phyloP scores from a whole-genome alignment of 2,113 vertebrate genomes.

The Cyanoderma ruficeps region DNA sequence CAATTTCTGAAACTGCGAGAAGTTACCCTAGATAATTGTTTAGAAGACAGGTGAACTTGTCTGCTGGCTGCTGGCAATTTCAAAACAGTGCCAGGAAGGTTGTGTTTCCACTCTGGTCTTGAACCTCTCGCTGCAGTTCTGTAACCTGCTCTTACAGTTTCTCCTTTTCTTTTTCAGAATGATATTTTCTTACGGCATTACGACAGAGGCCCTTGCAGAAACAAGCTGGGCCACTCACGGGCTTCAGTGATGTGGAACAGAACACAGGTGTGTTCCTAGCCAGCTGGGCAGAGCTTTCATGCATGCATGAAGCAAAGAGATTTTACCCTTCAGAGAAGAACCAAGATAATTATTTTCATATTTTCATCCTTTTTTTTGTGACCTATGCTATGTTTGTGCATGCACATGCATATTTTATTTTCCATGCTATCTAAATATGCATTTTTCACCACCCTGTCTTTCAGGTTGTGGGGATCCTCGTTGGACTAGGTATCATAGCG shows the following conservation, averaged over 20 bases:
- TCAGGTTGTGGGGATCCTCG: constrained; percentile 95
- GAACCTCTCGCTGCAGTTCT: background rate
- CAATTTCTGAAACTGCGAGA: background rate
- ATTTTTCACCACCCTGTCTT: background rate
- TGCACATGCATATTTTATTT: background rate
- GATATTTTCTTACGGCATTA: constrained; percentile 98
- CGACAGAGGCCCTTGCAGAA: constrained; percentile 94
- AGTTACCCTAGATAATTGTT: background rate
- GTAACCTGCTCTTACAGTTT: background rate
- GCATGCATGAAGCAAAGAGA: background rate
- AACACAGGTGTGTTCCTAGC: constrained; percentile 83
- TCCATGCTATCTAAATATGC: background rate
- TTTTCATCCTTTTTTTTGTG: background rate
- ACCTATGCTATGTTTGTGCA: background rate
- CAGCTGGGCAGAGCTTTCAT: background rate
- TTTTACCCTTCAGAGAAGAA: background rate
- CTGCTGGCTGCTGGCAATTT: background rate
- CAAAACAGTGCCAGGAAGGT: background rate
- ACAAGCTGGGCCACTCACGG: constrained; percentile 95
- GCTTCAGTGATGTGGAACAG: constrained; percentile 98
- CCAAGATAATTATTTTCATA: background rate
- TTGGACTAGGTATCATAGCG: constrained; percentile 90
- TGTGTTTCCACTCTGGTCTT: background rate
- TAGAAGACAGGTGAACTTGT: background rate
- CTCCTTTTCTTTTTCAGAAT: constrained; percentile 79